Conservation (phyloP, 1,140 invertebrate genomes). For the Drosophila subobscura region DNA sequence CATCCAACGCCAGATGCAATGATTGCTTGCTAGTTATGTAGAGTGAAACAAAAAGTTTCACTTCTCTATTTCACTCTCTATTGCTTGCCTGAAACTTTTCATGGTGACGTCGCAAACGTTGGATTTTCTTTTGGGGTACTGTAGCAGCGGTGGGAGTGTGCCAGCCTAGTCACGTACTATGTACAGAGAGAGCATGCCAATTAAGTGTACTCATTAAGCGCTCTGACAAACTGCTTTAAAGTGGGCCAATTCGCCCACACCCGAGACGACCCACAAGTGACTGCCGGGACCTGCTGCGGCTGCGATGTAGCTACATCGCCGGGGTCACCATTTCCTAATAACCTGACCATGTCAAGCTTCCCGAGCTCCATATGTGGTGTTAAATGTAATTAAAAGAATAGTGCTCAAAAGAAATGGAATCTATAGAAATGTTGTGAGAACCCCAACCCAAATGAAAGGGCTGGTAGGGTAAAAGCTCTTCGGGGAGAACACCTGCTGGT, state of each 20-base stretch:
- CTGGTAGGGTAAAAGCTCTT: no score
- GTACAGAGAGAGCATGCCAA: not conserved
- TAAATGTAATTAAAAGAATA: no score
- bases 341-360: no score
- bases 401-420: no score
- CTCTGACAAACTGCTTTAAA: constrained; percentile 7
- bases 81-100: constrained; percentile 6
- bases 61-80: no score
- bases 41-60: not conserved
- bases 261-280: constrained; percentile 1
- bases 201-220: constrained; percentile 15
- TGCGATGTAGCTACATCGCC: not conserved
- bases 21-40: no score
- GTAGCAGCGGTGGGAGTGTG: constrained; percentile 6
- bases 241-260: constrained; percentile 2
- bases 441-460: no score
- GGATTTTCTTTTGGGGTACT: not conserved
- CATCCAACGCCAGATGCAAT: not conserved
- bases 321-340: constrained; percentile 7
- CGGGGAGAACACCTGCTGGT: no score
- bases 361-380: no score
- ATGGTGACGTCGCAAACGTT: constrained; percentile 16
- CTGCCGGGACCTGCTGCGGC: constrained; percentile 11
- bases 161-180: constrained; percentile 3
- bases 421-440: no score